Conservation (phyloP, 2,888 invertebrate genomes). For the Hybos culiciformis region DNA sequence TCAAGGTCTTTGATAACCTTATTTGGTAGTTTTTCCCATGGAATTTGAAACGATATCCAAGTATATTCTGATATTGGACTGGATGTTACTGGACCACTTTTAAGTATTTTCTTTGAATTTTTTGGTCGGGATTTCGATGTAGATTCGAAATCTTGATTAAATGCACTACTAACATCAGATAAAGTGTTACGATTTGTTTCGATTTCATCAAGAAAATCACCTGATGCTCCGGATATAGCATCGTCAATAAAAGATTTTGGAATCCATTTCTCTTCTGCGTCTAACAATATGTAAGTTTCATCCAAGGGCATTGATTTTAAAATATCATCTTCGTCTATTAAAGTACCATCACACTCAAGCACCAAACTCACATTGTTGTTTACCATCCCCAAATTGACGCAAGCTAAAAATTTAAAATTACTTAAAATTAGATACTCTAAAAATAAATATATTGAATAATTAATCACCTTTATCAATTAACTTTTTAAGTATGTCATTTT, state of each 20-base stretch:
- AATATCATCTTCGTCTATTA: not conserved
- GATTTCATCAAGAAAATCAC: no score
- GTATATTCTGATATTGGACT: not conserved
- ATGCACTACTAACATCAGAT: not conserved
- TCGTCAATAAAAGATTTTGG: not conserved
- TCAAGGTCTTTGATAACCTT: not conserved
- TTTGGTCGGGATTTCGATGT: no score
- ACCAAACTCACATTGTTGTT: no score
- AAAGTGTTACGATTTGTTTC: no score
- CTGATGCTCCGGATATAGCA: not conserved
- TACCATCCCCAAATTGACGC: no score
- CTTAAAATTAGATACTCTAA: no score
- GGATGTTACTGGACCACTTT: no score
- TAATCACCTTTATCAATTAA: no score
- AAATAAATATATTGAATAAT: no score
- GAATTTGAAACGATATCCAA: not conserved
- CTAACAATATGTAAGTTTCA: not conserved
- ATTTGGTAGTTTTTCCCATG: not conserved
- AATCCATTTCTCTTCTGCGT: not conserved
- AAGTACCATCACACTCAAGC: not conserved
- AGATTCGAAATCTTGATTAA: not conserved
- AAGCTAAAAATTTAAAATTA: no score
- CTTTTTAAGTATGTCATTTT: no score
- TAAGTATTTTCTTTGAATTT: no score
- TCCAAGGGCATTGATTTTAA: not conserved